phyloP scores from a whole-genome alignment of 2,888 invertebrate species.

The Teleiodes luculella region DNA sequence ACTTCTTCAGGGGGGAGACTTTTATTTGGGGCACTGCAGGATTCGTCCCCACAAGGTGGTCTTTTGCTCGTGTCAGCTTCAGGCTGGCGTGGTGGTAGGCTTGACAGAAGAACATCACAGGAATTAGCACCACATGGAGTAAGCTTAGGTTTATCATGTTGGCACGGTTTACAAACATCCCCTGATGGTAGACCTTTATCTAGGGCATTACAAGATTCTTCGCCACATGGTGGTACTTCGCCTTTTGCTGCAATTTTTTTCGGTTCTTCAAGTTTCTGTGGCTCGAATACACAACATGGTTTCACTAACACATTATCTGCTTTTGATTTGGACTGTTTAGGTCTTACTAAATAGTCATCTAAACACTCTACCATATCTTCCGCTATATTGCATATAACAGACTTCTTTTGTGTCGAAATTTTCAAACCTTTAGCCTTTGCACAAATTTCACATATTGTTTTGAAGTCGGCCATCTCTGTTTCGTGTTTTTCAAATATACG shows the following conservation, averaged over 20 bases:
- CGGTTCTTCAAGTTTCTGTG: no score
- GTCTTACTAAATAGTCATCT: background rate
- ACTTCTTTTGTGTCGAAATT: background rate
- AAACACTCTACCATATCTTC: background rate
- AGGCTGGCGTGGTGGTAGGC: no score
- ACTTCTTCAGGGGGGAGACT: background rate
- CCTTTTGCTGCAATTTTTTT: no score
- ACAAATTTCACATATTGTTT: background rate
- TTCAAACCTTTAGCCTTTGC: background rate
- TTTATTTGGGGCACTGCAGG: background rate
- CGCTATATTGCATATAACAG: background rate
- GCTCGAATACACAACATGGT: background rate
- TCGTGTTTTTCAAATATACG: background rate
- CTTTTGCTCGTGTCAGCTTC: no score
- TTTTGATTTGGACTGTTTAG: background rate
- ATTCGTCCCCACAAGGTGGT: background rate
- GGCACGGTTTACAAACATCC: no score
- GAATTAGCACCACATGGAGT: no score
- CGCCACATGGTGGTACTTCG: no score
- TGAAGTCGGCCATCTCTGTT: background rate
- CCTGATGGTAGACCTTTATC: no score
- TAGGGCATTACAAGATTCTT: no score
- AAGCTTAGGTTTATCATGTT: no score
- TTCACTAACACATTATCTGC: background rate
- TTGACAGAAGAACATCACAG: no score